Conservation (phyloP, 2,797 vertebrate species). For the Pipistrellus pygmaeus region DNA sequence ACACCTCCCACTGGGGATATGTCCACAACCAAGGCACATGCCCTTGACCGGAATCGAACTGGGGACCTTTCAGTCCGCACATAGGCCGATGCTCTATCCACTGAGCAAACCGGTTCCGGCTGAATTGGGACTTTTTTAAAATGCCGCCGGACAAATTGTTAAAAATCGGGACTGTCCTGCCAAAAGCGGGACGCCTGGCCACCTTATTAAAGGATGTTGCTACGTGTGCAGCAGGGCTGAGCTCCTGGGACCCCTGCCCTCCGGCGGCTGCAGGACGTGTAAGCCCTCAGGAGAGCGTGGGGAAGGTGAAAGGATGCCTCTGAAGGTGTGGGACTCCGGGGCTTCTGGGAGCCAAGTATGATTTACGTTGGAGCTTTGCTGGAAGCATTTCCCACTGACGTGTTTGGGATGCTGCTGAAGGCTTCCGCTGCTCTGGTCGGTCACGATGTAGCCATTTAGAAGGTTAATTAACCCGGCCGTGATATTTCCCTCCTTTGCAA, state of each 20-base stretch:
- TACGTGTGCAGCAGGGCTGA: not conserved
- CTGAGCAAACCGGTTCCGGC: no score
- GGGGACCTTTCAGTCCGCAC: no score
- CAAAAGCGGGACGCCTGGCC: no score
- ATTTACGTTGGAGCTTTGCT: constrained; percentile 57
- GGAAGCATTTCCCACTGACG: constrained; percentile 20
- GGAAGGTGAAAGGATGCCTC: constrained; percentile 51
- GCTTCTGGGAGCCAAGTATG: not conserved
- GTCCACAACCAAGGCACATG: no score
- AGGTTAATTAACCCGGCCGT: constrained; percentile 63
- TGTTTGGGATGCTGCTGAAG: not conserved
- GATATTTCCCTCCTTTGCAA: not conserved
- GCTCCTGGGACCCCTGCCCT: constrained; percentile 44
- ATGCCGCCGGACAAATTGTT: no score
- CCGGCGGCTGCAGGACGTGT: not conserved
- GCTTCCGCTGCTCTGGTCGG: not conserved
- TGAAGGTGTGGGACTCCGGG: constrained; percentile 38
- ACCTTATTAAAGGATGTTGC: constrained; percentile 5
- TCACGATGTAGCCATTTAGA: not conserved
- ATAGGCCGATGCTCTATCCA: no score
- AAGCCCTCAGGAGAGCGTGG: not conserved
- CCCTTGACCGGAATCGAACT: no score
- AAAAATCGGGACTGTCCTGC: no score
- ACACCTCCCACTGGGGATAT: no score
- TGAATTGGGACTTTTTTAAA: no score